Percentiles rank a stretch among this genome's conserved stretches.
These are phyloP conservation scores for Pheosia gnoma DNA, from an alignment of 2,888 invertebrate species.

Conservation along the genomic window DNA sequence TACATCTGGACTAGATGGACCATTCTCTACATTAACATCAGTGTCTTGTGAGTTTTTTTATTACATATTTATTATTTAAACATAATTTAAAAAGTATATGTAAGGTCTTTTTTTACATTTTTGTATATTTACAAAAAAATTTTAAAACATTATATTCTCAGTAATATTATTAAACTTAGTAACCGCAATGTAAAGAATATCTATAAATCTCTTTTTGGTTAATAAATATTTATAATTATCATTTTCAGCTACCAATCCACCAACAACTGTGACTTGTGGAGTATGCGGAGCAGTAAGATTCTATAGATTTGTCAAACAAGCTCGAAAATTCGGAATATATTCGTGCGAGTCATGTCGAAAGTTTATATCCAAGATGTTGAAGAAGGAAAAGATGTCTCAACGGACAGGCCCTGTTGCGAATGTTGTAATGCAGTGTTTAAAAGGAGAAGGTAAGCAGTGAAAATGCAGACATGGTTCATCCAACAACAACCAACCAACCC, in stretches of 20 bases:
- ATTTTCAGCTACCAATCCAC: conserved; percentile 73
- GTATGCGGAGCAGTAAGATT: conserved; percentile 91
- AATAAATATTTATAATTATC: too few relatives aligned
- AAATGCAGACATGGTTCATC: too few relatives aligned
- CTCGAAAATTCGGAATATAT: conserved; percentile 92
- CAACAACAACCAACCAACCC: too few relatives aligned
- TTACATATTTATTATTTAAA: background rate
- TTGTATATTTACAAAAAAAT: conserved; percentile 54
- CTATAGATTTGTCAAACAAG: conserved; percentile 90
- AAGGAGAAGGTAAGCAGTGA: conserved; percentile 83
- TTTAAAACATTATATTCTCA: too few relatives aligned
- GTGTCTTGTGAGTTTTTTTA: conserved; percentile 66
- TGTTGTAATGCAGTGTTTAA: conserved; percentile 86
- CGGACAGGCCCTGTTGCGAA: conserved; percentile 81
- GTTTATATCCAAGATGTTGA: conserved; percentile 93
- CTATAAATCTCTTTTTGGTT: too few relatives aligned
- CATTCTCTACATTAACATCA: conserved; percentile 83
- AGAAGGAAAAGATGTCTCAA: conserved; percentile 85
- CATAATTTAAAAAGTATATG: background rate
- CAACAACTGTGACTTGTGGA: conserved; percentile 89
- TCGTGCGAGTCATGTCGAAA: conserved; percentile 94
- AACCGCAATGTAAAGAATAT: too few relatives aligned
- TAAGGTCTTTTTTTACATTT: conserved; percentile 10
- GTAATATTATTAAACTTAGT: too few relatives aligned
- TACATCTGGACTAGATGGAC: conserved; percentile 85